A percentile compares a stretch with the other conserved stretches of the same genome.
Evolutionary conservation across 2,888 invertebrate species (phyloP).

Genomic region (Xestia xanthographa): DNA sequence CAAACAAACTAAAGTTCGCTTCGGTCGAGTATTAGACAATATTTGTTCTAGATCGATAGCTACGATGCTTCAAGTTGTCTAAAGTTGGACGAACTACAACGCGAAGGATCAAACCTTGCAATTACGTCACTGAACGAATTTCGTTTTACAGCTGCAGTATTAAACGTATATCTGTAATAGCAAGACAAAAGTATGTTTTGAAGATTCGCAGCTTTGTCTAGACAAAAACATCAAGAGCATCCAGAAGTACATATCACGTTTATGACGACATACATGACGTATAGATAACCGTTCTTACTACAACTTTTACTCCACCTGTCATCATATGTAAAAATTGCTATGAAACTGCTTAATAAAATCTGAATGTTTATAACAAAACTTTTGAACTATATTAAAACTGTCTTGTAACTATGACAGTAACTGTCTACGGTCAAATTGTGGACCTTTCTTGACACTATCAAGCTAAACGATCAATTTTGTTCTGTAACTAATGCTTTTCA

Average conservation of each 20-base stretch:
- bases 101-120: conserved; percentile 67
- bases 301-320: conserved; percentile 22
- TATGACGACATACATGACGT: conserved; percentile 26
- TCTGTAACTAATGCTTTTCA: neutral
- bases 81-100: conserved; percentile 66
- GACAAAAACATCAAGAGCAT: conserved; percentile 67
- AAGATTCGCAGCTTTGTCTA: conserved; percentile 69
- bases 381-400: conserved; percentile 20
- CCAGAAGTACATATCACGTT: conserved; percentile 48
- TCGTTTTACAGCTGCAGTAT: conserved; percentile 67
- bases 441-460: neutral
- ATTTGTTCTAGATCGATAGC: conserved; percentile 71
- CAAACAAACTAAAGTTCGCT: conserved; percentile 68
- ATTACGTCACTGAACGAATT: conserved; percentile 67
- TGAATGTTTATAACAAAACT: conserved; percentile 24
- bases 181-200: conserved; percentile 68
- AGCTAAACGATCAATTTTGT: conserved; percentile 15
- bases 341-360: conserved; percentile 17
- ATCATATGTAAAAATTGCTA: conserved; percentile 4
- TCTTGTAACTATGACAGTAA: conserved; percentile 19
- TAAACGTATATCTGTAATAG: conserved; percentile 65
- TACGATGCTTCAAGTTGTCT: conserved; percentile 52
- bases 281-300: conserved; percentile 25
- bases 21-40: conserved; percentile 69
- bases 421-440: neutral